Conservation (phyloP, 1,140 invertebrate genomes). For the Agrypnia vestita region DNA sequence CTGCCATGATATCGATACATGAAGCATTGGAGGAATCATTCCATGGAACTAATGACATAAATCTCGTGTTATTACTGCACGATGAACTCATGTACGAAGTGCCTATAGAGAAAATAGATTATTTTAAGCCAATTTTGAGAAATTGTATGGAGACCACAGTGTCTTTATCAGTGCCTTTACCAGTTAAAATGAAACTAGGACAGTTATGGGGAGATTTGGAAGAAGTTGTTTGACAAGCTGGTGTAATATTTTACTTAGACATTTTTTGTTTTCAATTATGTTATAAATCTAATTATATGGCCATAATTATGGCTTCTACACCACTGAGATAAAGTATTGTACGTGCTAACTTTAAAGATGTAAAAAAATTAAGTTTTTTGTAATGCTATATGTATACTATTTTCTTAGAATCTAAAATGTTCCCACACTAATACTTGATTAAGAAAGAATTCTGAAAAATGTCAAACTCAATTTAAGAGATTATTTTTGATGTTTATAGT, state of each 20-base stretch:
- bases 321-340: no score
- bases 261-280: background rate
- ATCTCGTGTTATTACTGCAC: constrained; percentile 92
- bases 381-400: no score
- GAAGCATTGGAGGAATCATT: constrained; percentile 66
- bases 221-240: constrained; percentile 63
- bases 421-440: no score
- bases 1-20: constrained; percentile 88
- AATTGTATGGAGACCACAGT: constrained; percentile 87
- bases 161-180: constrained; percentile 82
- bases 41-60: constrained; percentile 68
- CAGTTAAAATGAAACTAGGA: constrained; percentile 90
- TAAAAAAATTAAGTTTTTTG: no score
- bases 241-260: background rate
- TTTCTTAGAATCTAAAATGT: no score
- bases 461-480: no score
- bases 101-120: constrained; percentile 73
- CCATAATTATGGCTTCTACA: no score
- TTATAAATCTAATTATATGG: background rate
- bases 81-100: constrained; percentile 98
- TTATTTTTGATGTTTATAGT: no score
- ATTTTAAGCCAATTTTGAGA: constrained; percentile 80
- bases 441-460: no score
- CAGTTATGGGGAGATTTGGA: constrained; percentile 84
- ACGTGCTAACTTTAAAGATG: no score